A percentile compares a stretch with the other conserved stretches of the same genome.
phyloP scores from a whole-genome alignment of 2,888 invertebrate genomes.

The Nezara viridula region DNA sequence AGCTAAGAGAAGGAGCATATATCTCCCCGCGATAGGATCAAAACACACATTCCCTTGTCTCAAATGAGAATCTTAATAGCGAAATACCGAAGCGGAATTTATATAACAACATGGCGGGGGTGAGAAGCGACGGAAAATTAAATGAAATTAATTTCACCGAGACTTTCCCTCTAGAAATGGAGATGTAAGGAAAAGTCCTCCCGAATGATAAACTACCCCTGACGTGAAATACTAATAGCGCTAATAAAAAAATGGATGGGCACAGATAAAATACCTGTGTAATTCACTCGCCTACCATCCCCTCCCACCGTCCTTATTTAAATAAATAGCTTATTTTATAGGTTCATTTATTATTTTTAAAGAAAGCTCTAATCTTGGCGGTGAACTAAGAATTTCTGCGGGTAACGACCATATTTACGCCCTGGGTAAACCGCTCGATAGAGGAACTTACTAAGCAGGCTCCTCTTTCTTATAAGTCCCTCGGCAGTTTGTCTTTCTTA shows the following conservation, averaged over 20 bases:
- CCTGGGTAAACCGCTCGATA: slow-evolving; percentile 21
- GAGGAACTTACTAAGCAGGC: slow-evolving; percentile 28
- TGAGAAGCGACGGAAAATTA: background rate
- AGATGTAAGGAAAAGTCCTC: slow-evolving; percentile 37
- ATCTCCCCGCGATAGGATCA: background rate
- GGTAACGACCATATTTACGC: slow-evolving; percentile 42
- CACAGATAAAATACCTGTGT: slow-evolving; percentile 37
- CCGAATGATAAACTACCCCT: background rate
- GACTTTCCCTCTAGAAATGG: background rate
- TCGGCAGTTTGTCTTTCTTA: slow-evolving; percentile 44
- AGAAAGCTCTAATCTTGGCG: slow-evolving; percentile 4
- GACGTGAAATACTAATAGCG: slow-evolving; percentile 39
- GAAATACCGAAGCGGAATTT: slow-evolving; percentile 16
- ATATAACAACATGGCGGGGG: background rate
- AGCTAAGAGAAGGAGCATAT: background rate
- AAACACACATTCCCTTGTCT: slow-evolving; percentile 28
- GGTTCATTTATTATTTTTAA: slow-evolving; percentile 46
- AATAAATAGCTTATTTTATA: slow-evolving; percentile 48
- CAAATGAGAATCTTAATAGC: slow-evolving; percentile 32
- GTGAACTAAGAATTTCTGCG: slow-evolving; percentile 37
- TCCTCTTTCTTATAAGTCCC: slow-evolving; percentile 45
- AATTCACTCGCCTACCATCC: slow-evolving; percentile 5
- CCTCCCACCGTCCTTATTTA: background rate
- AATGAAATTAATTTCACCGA: background rate
- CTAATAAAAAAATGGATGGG: slow-evolving; percentile 43